These are phyloP conservation scores for Acanthoscelides obtectus DNA, from an alignment of 2,888 invertebrate species.

Conservation along the genomic window DNA sequence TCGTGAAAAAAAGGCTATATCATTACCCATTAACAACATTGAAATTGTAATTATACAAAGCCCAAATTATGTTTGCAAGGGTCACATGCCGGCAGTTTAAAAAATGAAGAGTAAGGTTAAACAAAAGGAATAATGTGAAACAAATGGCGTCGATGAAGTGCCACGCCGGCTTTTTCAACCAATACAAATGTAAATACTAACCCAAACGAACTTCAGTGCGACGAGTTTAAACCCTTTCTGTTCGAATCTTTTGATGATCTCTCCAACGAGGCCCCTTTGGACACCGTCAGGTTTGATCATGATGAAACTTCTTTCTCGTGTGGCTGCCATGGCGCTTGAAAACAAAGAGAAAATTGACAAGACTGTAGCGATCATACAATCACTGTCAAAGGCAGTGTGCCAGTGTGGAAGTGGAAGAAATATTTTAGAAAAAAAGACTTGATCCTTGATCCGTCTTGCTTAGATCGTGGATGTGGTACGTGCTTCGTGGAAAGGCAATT, in stretches of 20 bases:
- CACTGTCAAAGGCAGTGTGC: not conserved
- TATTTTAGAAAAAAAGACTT: not conserved
- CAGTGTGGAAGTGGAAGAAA: not conserved
- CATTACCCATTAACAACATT: too few species aligned
- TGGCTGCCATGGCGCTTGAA: conserved; percentile 63
- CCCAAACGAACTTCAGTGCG: conserved; percentile 91
- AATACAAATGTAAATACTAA: conserved; percentile 47
- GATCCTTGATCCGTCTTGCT: not conserved
- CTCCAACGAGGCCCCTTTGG: conserved; percentile 93
- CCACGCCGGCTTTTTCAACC: conserved; percentile 15
- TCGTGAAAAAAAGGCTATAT: too few species aligned
- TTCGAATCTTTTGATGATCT: conserved; percentile 94
- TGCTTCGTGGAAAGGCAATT: not conserved
- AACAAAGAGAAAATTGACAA: conserved; percentile 58
- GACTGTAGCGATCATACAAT: conserved; percentile 55
- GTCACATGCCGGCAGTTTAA: not conserved
- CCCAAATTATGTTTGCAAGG: too few species aligned
- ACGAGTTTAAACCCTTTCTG: conserved; percentile 96
- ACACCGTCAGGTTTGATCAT: conserved; percentile 99
- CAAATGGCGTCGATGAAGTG: conserved; percentile 1
- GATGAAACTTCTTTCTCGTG: conserved; percentile 92
- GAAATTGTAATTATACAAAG: too few species aligned
- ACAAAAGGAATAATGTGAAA: too few species aligned
- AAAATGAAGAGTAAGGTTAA: conserved; percentile 4
- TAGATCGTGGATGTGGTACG: not conserved